Evolutionary conservation across 2,888 invertebrate species (phyloP), one percentile per base, ranked within the genome.

Genomic region (Himalopsyche anomala): DNA sequence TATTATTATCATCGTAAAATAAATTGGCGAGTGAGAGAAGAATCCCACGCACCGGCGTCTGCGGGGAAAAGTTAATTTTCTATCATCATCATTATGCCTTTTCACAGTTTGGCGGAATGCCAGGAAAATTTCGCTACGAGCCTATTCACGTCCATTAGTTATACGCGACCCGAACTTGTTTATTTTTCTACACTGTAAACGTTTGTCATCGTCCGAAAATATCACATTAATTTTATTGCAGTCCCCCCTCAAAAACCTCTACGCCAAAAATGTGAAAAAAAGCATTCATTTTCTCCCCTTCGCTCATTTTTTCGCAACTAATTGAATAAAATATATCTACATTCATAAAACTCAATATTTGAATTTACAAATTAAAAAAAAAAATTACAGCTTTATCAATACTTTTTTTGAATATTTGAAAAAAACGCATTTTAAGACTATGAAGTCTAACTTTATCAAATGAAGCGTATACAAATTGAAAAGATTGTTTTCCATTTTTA

Each of bases 11-110:
- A 74, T 74, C 74, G 74, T 74, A 74, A 74, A 74, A 74, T 74
- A 74, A 74, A 74, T 74, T 74, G 74, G 74, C 74, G 74, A 28
- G 19, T 36, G 74, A 74, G 74, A 74, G 74, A 74, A 74, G 36
- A 74, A 36, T 74, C 38, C 74, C 74, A 74, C 74, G 74, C 74
- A 74, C 74, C 74, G 74, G 74, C 15, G 74, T 45, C 51, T 69
- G 38, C 36, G 84, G 74, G 88, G 84, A 82, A 85, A 85, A 85
- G 84, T 85, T 86, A 88, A 88, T 88, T 88, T 86, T 88, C 85
- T 84, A 87, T 88, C 87, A 85, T 86, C 86, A 88, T 87, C 84
- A 86, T 84, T 84, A 84, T 84, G 62, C n/a, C 86, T 12, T 74
- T 74, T 74, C 74, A 86, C 81, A 85, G 86, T 83, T 87, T 87